Evolutionary conservation across 2,113 vertebrate genomes (phyloP), one percentile per base, ranked within the genome.

Genomic region (Microcebus jonahi): DNA sequence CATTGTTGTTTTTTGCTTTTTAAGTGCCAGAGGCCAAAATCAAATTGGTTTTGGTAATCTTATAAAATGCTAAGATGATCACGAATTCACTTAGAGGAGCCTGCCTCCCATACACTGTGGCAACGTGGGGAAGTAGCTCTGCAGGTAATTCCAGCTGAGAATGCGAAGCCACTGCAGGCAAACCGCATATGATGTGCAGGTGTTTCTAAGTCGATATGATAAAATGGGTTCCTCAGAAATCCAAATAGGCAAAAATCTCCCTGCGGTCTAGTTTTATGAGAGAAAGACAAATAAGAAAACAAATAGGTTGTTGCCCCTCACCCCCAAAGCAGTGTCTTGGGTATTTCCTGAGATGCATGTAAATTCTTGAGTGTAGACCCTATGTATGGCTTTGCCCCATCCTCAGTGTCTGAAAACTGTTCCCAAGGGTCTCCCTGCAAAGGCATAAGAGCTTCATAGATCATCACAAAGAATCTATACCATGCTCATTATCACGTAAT

Each of bases 1-100:
- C 48, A 53, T 82, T 71, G 48, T 81, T 76, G 15, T 42, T 31
- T 53, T 61, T 89, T 73, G 34, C 39, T 68, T 89, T 94, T 85
- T 59, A 50, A 59, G 34, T 95, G 87, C 97, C 83, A 50, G 71
- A 48, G 85, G 96, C 93, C 79, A 97, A 96, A 96, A 53, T 90
- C 57, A 94, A 73, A 97, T 95, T 97, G 95, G 94, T 97, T 97
- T 97, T 85, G 57, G 76, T 97, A 95, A 97, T 98, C 91, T 97
- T 71, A 87, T 89, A 91, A 91, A 92, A 94, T 85, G 76, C 75
- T 77, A 45, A 91, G 67, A 88, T 67, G 50, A 36, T 73, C 73
- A 18, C 91, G 57, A 96, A 93, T 97, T 89, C n/a, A 8, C 90
- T 90, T 88, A 89, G 83, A 89, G 71, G 70, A 90, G 68, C 68